Evolutionary conservation across 2,113 vertebrate species (phyloP).

Genomic region (Andinoacara biseriatus): DNA sequence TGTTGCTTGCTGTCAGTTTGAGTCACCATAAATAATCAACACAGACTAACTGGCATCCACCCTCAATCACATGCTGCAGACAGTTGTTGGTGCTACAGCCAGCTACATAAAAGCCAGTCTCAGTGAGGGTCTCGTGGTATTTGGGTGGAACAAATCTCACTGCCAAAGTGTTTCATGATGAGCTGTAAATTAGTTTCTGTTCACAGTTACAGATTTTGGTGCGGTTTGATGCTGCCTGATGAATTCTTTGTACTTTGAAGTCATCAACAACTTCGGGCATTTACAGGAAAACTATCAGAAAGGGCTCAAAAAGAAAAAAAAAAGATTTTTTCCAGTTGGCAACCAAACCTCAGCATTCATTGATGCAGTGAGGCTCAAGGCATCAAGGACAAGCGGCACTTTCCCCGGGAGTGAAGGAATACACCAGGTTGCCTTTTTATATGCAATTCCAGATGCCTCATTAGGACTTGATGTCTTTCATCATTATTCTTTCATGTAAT

Average conservation of each 20-base stretch:
- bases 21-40: conserved; percentile 50
- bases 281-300: conserved; percentile 16
- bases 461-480: conserved; percentile 75
- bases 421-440: conserved; percentile 69
- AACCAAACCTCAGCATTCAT: conserved; percentile 33
- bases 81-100: neutral
- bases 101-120: conserved; percentile 27
- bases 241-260: conserved; percentile 35
- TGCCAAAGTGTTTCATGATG: conserved; percentile 13
- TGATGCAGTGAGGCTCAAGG: conserved; percentile 33
- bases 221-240: conserved; percentile 13
- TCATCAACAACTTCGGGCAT: conserved; percentile 4
- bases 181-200: conserved; percentile 38
- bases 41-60: neutral
- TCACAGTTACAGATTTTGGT: conserved; percentile 1
- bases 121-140: conserved; percentile 2
- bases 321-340: conserved; percentile 11
- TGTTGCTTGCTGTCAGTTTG: conserved; percentile 52
- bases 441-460: conserved; percentile 76
- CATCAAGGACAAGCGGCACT: conserved; percentile 60
- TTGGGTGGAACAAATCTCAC: conserved; percentile 25
- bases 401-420: conserved; percentile 60
- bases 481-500: conserved; percentile 78
- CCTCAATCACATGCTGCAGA: neutral
- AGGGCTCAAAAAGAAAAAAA: neutral